Evolutionary conservation across 2,113 vertebrate genomes (phyloP).

Genomic region (Rhea americana): DNA sequence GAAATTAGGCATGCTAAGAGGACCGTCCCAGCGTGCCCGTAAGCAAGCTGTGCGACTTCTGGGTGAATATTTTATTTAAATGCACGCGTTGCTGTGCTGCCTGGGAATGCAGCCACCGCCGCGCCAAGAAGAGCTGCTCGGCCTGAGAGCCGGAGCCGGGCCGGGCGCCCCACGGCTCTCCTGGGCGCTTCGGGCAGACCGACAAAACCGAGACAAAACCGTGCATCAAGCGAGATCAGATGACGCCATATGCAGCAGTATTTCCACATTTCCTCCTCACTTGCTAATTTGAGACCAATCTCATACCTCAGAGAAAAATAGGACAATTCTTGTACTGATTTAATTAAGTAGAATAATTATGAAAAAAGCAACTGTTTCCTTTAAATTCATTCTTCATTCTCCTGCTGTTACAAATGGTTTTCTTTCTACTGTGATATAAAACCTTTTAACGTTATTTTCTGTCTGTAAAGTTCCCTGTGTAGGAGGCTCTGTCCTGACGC

Average conservation of each 20-base stretch:
- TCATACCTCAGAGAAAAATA: background rate
- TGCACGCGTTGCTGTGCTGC: fast-evolving
- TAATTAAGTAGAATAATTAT: background rate
- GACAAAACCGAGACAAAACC: fast-evolving
- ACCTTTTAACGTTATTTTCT: conserved; percentile 23
- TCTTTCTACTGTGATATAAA: background rate
- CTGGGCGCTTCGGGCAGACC: fast-evolving
- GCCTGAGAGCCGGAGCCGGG: fast-evolving
- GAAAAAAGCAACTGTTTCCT: background rate
- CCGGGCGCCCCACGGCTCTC: fast-evolving
- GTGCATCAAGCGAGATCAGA: fast-evolving
- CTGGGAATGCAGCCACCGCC: background rate
- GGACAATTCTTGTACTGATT: background rate
- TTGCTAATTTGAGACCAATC: background rate
- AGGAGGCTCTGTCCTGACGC: background rate
- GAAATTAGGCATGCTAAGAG: fast-evolving
- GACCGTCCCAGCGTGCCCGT: fast-evolving
- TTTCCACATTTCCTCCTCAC: background rate
- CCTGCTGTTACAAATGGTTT: background rate
- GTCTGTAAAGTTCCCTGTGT: background rate
- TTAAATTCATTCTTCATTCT: background rate
- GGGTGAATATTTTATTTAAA: background rate
- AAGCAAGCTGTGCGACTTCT: background rate
- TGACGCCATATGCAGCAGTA: background rate
- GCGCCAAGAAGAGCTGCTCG: fast-evolving